Base-by-base conservation (phyloP, 2,888 invertebrate species). In the Orthosia incerta region DNA sequence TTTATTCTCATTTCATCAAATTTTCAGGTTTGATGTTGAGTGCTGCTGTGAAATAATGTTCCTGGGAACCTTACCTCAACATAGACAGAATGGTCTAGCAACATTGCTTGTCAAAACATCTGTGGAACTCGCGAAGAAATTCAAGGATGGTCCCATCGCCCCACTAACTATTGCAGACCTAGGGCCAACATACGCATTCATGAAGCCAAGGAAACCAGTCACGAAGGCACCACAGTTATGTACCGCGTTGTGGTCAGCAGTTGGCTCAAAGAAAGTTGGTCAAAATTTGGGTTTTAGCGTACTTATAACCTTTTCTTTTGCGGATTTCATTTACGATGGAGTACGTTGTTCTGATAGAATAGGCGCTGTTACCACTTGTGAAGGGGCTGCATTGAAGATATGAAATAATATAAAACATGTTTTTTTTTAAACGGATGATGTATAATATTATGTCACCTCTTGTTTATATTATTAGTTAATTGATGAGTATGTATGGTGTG, bases 21-120 rank as follows among this genome's bases (percentile, higher is more conserved):
- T 48, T 63, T 91, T 66, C 89, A 96, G 96, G 67, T 97, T 96
- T 83, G 93, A 97, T 39, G 96, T 97, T 0, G 96, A 97, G 71
- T 97, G 97, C 88, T 93, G 97, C 4, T 86, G 97, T 63, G 98
- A 98, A 91, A 89, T 98, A 13, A 97, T 97, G 97, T 98, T 98
- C 81, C 84, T 98, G 39, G 97, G 95, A 0, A 97, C 97, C 0
- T 85, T 95, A 5, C 94, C 95, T 0, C 93, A 96, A 26, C 97
- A 97, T 78, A 94, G 97, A 68, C 86, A 91, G 0, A 94, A 94
- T 31, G 96, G 97, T 13, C 94, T 98, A 16, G 98, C 93, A 0
- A 94, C 89, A 11, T 87, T 96, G n/a, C 87, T 98, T 15, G 93
- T 95, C 56, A 93, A 96, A 82, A 92, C 94, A 3, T 97, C 97